phyloP scores from a whole-genome alignment of 2,113 vertebrate genomes.

The Phaetusa simplex region DNA sequence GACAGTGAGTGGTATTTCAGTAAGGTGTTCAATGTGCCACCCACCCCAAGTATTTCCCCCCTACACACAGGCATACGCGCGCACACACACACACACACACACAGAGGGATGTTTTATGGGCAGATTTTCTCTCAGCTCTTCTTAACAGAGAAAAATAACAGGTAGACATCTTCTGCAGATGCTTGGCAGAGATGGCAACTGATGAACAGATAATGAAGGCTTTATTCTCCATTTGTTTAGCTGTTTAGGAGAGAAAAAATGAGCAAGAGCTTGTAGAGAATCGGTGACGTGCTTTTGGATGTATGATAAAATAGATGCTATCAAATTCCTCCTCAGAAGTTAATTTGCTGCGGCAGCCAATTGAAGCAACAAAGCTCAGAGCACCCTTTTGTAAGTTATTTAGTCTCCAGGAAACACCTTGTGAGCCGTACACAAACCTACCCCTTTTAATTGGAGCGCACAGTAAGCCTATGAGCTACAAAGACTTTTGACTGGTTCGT shows the following conservation, averaged over 20 bases:
- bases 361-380: neutral
- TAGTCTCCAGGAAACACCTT: conserved; percentile 6
- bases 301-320: neutral
- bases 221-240: conserved; percentile 18
- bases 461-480: neutral
- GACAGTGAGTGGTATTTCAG: neutral
- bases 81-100: no score
- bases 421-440: neutral
- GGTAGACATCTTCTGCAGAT: neutral
- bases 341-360: neutral
- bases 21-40: neutral
- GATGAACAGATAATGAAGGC: conserved; percentile 19
- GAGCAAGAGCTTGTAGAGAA: neutral
- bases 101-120: neutral
- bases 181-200: neutral
- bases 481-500: neutral
- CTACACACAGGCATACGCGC: no score
- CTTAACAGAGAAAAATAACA: neutral
- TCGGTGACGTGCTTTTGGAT: neutral
- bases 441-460: neutral
- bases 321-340: neutral
- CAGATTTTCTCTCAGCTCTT: neutral
- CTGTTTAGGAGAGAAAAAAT: neutral
- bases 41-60: no score
- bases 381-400: neutral